These are phyloP conservation scores for Actinia tenebrosa DNA, from an alignment of 64 coral and sea anemone species.

Conservation along the genomic window DNA sequence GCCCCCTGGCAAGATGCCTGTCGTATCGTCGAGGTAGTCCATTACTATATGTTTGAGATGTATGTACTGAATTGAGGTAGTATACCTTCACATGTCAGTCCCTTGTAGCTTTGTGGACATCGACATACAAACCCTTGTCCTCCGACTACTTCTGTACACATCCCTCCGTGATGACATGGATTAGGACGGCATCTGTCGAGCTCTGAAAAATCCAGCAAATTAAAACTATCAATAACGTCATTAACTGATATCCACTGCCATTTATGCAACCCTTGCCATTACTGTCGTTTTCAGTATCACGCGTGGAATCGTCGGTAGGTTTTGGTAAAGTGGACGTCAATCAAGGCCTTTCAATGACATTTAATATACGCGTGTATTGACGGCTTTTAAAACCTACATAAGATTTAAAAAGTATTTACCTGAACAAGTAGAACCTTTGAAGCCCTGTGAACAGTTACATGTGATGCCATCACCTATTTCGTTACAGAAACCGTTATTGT, in stretches of 20 bases:
- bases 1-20: too few relatives aligned
- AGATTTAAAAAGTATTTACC: conserved; percentile 24
- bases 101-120: conserved; percentile 73
- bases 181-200: conserved; percentile 78
- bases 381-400: too few relatives aligned
- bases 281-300: background rate
- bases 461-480: conserved; percentile 74
- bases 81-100: conserved; percentile 56
- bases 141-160: conserved; percentile 78
- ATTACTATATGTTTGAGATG: too few relatives aligned
- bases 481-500: conserved; percentile 60
- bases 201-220: conserved; percentile 25
- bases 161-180: conserved; percentile 60
- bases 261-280: too few relatives aligned
- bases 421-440: conserved; percentile 76
- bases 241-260: background rate
- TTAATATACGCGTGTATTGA: too few relatives aligned
- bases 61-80: background rate
- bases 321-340: too few relatives aligned
- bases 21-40: too few relatives aligned
- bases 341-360: too few relatives aligned
- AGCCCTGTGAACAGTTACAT: conserved; percentile 83
- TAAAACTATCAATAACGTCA: background rate
- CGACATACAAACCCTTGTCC: conserved; percentile 71
- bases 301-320: too few relatives aligned